Base-by-base conservation (phyloP, 2,888 invertebrate species). In the Cactoblastis cactorum region DNA sequence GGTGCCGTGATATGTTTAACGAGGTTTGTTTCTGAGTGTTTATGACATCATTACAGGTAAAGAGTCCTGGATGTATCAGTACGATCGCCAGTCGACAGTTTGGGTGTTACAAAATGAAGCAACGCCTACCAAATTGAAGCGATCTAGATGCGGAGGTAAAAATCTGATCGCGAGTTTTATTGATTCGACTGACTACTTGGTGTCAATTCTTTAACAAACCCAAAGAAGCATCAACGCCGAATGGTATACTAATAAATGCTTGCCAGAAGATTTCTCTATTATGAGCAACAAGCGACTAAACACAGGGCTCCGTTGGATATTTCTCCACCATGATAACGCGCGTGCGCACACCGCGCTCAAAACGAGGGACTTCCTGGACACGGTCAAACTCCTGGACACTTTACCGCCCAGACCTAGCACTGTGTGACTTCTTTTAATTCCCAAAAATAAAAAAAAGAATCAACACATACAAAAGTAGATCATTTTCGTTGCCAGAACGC, bases 361-460 rank as follows among this genome's bases (percentile, higher is more conserved):
- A 32, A 32, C 32, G 9, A 32, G 32, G 9, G 32, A 32, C 32
- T 32, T 32, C 9, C 32, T 32, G 32, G 32, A 32, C 32, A 32
- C 22, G 5, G 22, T 22, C 22, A 22, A 22, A 22, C 3, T 22
- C 5, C n/a, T n/a, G n/a, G n/a, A n/a, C 58, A 49, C 55, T 56
- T 32, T 57, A 58, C 52, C 55, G 53, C 32, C 57, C 54, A 32
- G 57, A 59, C 53, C 51, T 58, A 52, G 53, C 55, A 52, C 57
- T 54, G 11, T 54, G 57, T 35, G 53, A 59, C 56, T 62, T 52
- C 19, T 56, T 52, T 55, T 49, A 57, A 35, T 55, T 61, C 43
- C 53, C 53, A 46, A 50, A 55, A 22, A 22, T 22, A 22, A 22
- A 22, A 22, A 22, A 22, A 4, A 3, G 3, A 22, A 22, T 22